Base-by-base conservation (phyloP, 2,113 vertebrate genomes). In the Orcinus orca region DNA sequence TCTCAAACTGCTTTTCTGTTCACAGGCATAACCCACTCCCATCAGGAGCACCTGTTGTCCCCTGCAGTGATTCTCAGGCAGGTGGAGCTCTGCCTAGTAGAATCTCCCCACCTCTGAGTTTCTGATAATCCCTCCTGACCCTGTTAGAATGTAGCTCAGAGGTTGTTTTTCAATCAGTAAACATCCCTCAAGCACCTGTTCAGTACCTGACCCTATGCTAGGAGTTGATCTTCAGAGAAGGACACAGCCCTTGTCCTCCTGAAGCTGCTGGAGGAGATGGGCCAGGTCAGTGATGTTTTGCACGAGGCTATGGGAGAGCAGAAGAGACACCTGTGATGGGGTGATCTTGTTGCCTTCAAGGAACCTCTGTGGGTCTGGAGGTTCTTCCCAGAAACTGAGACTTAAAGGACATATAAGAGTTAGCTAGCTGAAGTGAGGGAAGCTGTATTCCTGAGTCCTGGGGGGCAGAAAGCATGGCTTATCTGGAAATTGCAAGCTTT, bases 211-310 rank as follows among this genome's bases (percentile, higher is more conserved):
- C 6, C 17, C 20, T 67, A 8, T 60, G 12, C 38, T 68, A 6
- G 53, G 20, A 9, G 86, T 44, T 71, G 70, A 11, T 21, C 20
- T 71, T 41, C 15, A 88, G 60, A 67, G 58, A 81, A 47, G 53
- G 55, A 58, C 55, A 38, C 10, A 83, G 20, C 8, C 26, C 26
- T 9, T 53, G 23, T 88, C 10, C 4, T 62, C 18, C 29, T 29
- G 47, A 33, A 93, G 82, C 33, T 62, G 4, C n/a, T 47, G 36
- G 44, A 55, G 31, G 41, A 62, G 58, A 47, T n/a, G n/a, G 38
- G 29, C 41, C 9, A 67, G n/a, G 36, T 53, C 47, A 20, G 2
- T 0, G 0, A 10, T 23, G 29, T 55, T 20, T 41, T 33, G 1
- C 8, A 11, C 0, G 21, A 26, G 60, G 38, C 74, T 74, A 6